Evolutionary conservation across 2,797 vertebrate species (phyloP).

Genomic region (Chelmon rostratus): DNA sequence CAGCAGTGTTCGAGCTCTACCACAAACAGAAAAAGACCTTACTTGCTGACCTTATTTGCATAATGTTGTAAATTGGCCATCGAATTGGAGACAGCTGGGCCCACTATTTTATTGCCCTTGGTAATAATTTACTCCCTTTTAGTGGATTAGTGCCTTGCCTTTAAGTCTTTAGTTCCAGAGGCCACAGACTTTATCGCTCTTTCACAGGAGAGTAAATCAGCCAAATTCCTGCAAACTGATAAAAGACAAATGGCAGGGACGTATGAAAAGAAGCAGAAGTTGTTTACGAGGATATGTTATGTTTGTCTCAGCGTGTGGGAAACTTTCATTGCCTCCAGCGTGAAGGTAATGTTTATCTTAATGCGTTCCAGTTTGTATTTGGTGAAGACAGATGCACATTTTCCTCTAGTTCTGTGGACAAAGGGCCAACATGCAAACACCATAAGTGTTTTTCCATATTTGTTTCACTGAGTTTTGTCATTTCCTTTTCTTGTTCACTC

Average conservation of each 20-base stretch:
- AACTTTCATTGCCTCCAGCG: conserved; percentile 4
- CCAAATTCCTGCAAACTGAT: conserved; percentile 47
- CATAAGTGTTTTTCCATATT: neutral
- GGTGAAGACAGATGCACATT: conserved; percentile 12
- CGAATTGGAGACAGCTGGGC: conserved; percentile 76
- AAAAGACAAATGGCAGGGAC: conserved; percentile 25
- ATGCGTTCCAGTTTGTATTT: conserved; percentile 28
- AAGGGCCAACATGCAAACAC: neutral
- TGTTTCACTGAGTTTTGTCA: neutral
- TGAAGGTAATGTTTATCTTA: conserved; percentile 24
- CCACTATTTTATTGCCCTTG: conserved; percentile 76
- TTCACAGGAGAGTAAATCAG: conserved; percentile 47
- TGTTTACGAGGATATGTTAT: conserved; percentile 13
- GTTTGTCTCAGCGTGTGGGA: conserved; percentile 12
- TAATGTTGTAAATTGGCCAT: conserved; percentile 78
- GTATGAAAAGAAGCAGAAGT: conserved; percentile 32
- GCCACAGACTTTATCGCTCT: conserved; percentile 53
- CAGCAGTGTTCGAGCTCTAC: conserved; percentile 36
- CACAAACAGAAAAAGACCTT: conserved; percentile 60
- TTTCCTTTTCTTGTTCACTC: neutral
- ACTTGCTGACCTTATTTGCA: conserved; percentile 78
- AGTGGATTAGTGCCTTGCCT: conserved; percentile 65
- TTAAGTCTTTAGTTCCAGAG: conserved; percentile 63
- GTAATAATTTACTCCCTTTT: conserved; percentile 72
- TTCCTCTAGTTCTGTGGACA: conserved; percentile 17